A percentile compares a stretch with the other conserved stretches of the same genome.
Evolutionary conservation across 2,797 vertebrate genomes (phyloP).

Genomic region (Heteromormyrus szaboi): DNA sequence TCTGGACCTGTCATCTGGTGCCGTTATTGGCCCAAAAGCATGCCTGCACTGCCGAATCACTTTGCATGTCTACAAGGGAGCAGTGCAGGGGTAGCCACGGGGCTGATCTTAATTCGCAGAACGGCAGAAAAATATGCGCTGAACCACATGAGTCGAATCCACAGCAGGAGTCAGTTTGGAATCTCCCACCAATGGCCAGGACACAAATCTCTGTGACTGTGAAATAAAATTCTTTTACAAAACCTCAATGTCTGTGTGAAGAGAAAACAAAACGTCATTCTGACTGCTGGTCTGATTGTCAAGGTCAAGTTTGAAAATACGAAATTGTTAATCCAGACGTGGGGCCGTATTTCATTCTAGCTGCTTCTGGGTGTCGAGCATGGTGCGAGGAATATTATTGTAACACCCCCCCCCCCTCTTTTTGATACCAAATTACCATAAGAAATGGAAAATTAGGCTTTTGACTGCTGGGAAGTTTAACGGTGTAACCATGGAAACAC

Average conservation of each 20-base stretch:
- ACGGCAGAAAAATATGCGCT: background rate
- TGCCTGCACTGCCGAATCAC: background rate
- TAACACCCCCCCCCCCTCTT: background rate
- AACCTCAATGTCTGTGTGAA: background rate
- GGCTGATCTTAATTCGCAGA: background rate
- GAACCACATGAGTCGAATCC: background rate
- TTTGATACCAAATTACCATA: background rate
- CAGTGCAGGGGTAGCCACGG: background rate
- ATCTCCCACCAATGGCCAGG: background rate
- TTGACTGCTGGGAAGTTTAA: slow-evolving; percentile 9
- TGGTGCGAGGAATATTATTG: background rate
- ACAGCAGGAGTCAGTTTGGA: background rate
- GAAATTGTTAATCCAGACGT: background rate
- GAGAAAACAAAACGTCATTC: background rate
- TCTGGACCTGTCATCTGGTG: background rate
- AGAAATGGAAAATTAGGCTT: slow-evolving; percentile 13
- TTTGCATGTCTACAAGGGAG: background rate
- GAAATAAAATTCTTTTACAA: background rate
- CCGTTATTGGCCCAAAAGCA: background rate
- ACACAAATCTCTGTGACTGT: background rate
- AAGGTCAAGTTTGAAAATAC: slow-evolving; percentile 5
- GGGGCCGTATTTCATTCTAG: background rate
- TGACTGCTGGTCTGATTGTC: background rate
- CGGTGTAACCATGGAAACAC: slow-evolving; percentile 9
- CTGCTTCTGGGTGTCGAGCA: background rate